Evolutionary conservation across 2,888 invertebrate genomes (phyloP), one percentile per base, ranked within the genome.

Genomic region (Hirtodrosophila trivittata): DNA sequence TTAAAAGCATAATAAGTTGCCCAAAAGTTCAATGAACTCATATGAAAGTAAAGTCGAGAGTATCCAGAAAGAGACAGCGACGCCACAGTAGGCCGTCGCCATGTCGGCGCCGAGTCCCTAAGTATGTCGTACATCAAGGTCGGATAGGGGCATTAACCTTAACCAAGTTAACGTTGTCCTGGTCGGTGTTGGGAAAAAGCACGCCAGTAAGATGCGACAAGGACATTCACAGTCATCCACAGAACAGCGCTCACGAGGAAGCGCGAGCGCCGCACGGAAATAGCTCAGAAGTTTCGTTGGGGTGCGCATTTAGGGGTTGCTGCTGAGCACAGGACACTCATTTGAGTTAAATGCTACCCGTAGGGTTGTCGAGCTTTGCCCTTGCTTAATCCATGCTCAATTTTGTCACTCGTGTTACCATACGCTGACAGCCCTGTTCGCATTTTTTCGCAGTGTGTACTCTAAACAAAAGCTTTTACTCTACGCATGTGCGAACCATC

Each of bases 111-210:
- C 77, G 62, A 68, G 51, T 77, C 69, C 82, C 85, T 67, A 84
- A 77, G 75, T 86, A 50, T 86, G 85, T 71, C 86, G 81, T 73
- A 72, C 68, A 74, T 78, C 88, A 89, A 89, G 89, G 89, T 89
- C 89, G 89, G 87, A 80, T 87, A 86, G 89, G 90, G 89, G 77
- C 88, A 87, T 80, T 87, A 86, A 89, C 89, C 90, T 85, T 76
- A 72, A 75, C 80, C 68, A 82, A 75, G 77, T 80, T 83, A 80
- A 59, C 74, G 77, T 64, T 77, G 82, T 66, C 77, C 72, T 75
- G 72, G 72, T 63, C 75, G 70, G 51, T 54, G 42, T 52, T 30
- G 47, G 55, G 60, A 51, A 38, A 38, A 70, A 65, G 59, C 62
- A 66, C 69, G 57, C 60, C 64, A 72, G 49, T 43, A 67, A 47